phyloP scores from a whole-genome alignment of 2,888 invertebrate species.

The Carpatolechia fugitivella region DNA sequence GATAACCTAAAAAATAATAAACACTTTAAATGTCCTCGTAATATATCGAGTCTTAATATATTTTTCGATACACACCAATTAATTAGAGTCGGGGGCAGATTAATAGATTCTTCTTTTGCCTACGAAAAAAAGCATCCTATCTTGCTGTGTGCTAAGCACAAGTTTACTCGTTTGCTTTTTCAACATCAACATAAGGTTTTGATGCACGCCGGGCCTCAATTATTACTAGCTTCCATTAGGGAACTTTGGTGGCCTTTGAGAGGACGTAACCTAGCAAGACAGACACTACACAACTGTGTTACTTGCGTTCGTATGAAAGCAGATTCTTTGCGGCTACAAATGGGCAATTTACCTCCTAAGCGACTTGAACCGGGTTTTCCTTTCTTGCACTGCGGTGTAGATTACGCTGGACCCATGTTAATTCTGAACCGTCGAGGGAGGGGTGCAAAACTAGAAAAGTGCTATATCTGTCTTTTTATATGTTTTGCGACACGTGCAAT shows the following conservation, averaged over 20 bases:
- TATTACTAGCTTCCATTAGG: constrained; percentile 4
- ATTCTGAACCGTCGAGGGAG: constrained; percentile 26
- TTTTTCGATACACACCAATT: constrained; percentile 5
- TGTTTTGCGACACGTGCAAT: constrained; percentile 27
- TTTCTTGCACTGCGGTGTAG: constrained; percentile 26
- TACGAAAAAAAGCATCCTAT: constrained; percentile 12
- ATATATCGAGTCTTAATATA: neutral
- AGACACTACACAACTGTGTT: no score
- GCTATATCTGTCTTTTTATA: constrained; percentile 29
- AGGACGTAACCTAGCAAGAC: constrained; percentile 20
- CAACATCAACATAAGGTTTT: neutral
- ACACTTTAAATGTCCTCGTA: neutral
- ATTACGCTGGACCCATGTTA: constrained; percentile 29
- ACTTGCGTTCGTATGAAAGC: constrained; percentile 20
- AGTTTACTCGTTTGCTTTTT: constrained; percentile 1
- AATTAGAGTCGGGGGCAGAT: constrained; percentile 7
- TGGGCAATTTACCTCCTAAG: constrained; percentile 27
- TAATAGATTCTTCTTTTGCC: neutral
- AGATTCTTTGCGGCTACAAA: constrained; percentile 15
- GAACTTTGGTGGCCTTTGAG: constrained; percentile 21
- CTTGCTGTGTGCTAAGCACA: constrained; percentile 1
- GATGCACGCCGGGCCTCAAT: constrained; percentile 12
- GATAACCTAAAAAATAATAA: constrained; percentile 9
- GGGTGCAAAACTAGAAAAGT: constrained; percentile 24
- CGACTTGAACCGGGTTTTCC: constrained; percentile 23